Evolutionary conservation across 2,888 invertebrate species (phyloP), one percentile per base, ranked within the genome.

Genomic region (Camponotus fellah): DNA sequence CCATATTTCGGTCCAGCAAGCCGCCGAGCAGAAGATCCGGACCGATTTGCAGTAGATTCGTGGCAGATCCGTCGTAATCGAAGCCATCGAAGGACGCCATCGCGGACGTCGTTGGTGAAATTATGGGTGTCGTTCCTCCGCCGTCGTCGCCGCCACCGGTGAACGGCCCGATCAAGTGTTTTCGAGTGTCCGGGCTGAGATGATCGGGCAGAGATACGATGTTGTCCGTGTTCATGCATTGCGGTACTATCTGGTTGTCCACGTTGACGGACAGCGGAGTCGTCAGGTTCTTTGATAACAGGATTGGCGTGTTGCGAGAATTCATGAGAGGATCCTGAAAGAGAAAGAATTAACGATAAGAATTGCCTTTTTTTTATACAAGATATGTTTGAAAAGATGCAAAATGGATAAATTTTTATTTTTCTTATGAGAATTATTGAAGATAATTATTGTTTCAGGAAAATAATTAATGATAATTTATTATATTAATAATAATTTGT

Each of bases 171-270:
- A 83, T 34, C 0, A 91, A 34, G 8, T 88, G 85, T n/a, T 86
- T 90, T 43, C 85, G 85, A 17, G 82, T 66, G 10, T 82, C 82
- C 0, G 91, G 87, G 10, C 87, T 88, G 14, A 91, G 74, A 1
- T 90, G 87, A 4, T 89, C 83, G 71, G 85, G 84, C 14, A 88
- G 60, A 0, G 53, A 58, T 3, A 34, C 58, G 0, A 74, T 68
- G 21, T 84, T 81, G 3, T 56, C 43, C 8, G 68, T 64, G 17
- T 68, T 68, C 12, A 66, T 21, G 65, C 86, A 85, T 17, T 86
- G 90, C 0, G 91, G 90, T 37, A 92, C 91, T 84, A 84, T 86
- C 60, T 91, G 92, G 58, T 90, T 91, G 37, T 92, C 91, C 85
- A 91, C 72, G 53, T 86, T 84, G 46, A 92, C 69, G 12, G 85